A percentile compares a stretch with the other conserved stretches of the same genome.
phyloP scores from a whole-genome alignment of 2,113 vertebrate species.

The Alexandromys fortis region DNA sequence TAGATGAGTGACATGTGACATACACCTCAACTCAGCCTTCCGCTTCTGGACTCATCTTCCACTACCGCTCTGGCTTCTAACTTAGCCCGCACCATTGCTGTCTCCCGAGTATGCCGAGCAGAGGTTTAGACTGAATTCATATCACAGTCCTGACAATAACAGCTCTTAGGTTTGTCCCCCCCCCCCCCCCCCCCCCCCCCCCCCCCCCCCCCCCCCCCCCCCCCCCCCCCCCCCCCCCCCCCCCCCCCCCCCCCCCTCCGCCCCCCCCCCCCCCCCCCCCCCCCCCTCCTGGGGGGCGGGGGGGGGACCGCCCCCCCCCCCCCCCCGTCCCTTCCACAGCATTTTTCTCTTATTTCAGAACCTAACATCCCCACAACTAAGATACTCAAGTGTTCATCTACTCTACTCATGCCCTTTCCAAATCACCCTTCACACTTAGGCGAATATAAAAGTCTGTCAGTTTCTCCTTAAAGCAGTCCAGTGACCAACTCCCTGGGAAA shows the following conservation, averaged over 20 bases:
- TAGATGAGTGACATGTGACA: background rate
- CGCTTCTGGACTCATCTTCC: background rate
- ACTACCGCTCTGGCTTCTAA: conserved; percentile 22
- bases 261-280: too few relatives aligned
- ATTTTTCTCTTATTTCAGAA: background rate
- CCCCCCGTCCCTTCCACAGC: background rate
- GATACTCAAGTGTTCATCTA: background rate
- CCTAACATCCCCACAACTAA: background rate
- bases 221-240: rapidly evolving
- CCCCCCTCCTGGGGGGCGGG: too few relatives aligned
- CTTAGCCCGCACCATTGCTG: background rate
- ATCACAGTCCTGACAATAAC: background rate
- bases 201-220: rapidly evolving
- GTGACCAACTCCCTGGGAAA: background rate
- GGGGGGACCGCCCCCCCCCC: too few relatives aligned
- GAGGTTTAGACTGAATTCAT: background rate
- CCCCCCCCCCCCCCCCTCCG: rapidly evolving
- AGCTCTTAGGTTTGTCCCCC: background rate
- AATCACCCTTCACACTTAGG: background rate
- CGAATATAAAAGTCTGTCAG: background rate
- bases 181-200: rapidly evolving
- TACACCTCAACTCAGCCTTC: background rate
- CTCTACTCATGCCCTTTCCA: background rate
- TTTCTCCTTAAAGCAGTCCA: conserved; percentile 35
- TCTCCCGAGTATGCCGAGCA: background rate